Evolutionary conservation across 2,888 invertebrate genomes (phyloP).

Genomic region (Himalopsyche tibetana): DNA sequence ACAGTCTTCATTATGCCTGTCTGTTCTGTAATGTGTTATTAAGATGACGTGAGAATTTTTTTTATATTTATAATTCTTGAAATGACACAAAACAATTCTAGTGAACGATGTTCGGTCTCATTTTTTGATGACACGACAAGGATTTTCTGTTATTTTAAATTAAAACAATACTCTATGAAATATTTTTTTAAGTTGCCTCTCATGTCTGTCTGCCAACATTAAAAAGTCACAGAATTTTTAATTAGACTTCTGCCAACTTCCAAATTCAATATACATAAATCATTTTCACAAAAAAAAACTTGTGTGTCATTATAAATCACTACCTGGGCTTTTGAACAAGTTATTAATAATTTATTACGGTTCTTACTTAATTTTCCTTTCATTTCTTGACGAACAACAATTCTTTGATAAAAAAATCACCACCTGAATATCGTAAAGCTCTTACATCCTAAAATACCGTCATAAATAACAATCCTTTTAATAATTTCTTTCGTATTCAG

Average conservation of each 20-base stretch:
- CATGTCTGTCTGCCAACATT: background rate
- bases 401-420: too few relatives aligned
- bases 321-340: too few relatives aligned
- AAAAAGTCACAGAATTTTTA: background rate
- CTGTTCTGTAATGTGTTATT: background rate
- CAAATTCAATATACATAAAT: background rate
- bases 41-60: background rate
- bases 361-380: too few relatives aligned
- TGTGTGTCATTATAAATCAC: too few relatives aligned
- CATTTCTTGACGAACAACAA: too few relatives aligned
- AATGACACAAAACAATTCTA: background rate
- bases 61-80: background rate
- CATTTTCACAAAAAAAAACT: too few relatives aligned
- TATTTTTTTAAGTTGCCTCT: background rate
- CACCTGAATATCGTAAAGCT: too few relatives aligned
- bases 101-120: background rate
- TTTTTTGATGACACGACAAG: background rate
- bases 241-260: background rate
- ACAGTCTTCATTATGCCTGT: background rate
- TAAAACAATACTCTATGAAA: constrained; percentile 3
- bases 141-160: background rate
- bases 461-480: too few relatives aligned
- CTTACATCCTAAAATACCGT: too few relatives aligned
- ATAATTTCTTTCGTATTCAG: too few relatives aligned
- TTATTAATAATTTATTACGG: too few relatives aligned